Evolutionary conservation across 2,113 vertebrate species (phyloP), one percentile per base, ranked within the genome.

Genomic region (Cryptotis parvus): DNA sequence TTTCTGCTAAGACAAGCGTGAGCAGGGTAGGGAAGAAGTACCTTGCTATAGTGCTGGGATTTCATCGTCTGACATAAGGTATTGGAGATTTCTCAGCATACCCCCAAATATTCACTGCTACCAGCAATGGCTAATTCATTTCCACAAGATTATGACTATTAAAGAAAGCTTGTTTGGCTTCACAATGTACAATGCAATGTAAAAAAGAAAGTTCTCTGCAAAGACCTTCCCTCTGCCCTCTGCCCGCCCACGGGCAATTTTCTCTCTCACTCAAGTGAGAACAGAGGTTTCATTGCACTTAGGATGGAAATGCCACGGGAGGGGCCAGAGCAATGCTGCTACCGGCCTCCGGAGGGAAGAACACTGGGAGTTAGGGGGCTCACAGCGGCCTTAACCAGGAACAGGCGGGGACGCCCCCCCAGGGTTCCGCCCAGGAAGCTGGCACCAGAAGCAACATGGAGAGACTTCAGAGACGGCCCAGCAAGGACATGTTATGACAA

Each of bases 261-360:
- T 55, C 68, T 86, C 65, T 94, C 75, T 58, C 83, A 26, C 45
- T 69, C 37, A 43, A 92, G 84, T 94, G 96, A 96, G 90, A 97
- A 95, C 94, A 78, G 92, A 91, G 94, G 94, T n/a, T n/a, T n/a
- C n/a, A n/a, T n/a, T n/a, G n/a, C n/a, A n/a, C n/a, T n/a, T n/a
- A 84, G 89, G 86, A 93, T 95, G 90, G 93, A 80, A 94, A 92
- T 73, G 94, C 87, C 84, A 96, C 94, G 69, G 22, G 88, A 16
- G 89, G 75, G 94, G 94, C 84, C 83, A 37, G 6, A 55, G 75
- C 0, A 89, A 95, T 94, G 63, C 96, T 95, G 93, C 91, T 92
- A 75, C n/a, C n/a, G n/a, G n/a, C n/a, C n/a, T n/a, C n/a, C n/a
- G n/a, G n/a, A n/a, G n/a, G n/a, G n/a, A n/a, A n/a, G n/a, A n/a